phyloP scores from a whole-genome alignment of 2,888 invertebrate species.

The Ametastegia equiseti region DNA sequence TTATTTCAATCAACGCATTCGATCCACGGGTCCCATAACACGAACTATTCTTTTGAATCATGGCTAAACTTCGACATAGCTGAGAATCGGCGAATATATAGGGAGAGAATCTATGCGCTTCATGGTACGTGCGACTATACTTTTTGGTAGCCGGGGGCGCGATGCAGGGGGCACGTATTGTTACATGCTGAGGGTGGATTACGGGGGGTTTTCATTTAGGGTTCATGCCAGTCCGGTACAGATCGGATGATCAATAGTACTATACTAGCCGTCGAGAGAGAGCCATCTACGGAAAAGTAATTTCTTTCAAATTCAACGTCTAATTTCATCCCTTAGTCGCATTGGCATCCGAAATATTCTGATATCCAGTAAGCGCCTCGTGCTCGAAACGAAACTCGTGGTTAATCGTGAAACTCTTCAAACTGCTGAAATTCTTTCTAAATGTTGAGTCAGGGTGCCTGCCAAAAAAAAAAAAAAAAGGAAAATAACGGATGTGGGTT shows the following conservation, averaged over 20 bases:
- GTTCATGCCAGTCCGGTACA: constrained; percentile 62
- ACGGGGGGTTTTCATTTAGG: constrained; percentile 63
- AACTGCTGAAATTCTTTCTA: not conserved
- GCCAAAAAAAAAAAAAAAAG: no score
- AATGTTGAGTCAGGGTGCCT: not conserved
- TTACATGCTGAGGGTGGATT: constrained; percentile 68
- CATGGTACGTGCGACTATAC: constrained; percentile 40
- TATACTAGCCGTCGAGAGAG: constrained; percentile 61
- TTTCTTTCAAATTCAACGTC: not conserved
- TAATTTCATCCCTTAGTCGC: not conserved
- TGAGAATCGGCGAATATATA: constrained; percentile 11
- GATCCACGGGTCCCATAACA: constrained; percentile 1
- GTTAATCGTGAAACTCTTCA: not conserved
- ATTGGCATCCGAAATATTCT: not conserved
- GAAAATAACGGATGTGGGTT: not conserved
- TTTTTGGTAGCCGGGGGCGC: constrained; percentile 52
- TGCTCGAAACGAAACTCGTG: not conserved
- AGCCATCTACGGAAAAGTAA: not conserved
- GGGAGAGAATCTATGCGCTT: constrained; percentile 34
- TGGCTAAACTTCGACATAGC: constrained; percentile 8
- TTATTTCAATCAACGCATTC: no score
- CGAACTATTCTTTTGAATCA: constrained; percentile 10
- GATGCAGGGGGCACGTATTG: constrained; percentile 68
- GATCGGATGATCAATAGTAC: constrained; percentile 71
- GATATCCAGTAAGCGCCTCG: not conserved